Evolutionary conservation across 2,797 vertebrate species (phyloP).

Genomic region (Chloroceryle amazona): DNA sequence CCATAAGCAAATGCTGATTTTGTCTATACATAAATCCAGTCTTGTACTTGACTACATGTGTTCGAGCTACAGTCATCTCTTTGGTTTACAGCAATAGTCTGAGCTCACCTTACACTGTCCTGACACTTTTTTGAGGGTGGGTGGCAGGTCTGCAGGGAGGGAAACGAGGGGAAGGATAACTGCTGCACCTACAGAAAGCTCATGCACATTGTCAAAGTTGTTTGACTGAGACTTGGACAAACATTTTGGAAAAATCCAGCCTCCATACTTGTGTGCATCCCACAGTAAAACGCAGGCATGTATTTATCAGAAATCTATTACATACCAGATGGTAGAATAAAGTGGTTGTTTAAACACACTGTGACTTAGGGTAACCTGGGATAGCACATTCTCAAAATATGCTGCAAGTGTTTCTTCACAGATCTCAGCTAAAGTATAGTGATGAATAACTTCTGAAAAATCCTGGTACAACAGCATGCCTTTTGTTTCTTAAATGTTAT

Average conservation of each 20-base stretch:
- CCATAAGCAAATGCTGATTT: neutral
- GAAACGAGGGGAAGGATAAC: neutral
- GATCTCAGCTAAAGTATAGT: slow-evolving; percentile 62
- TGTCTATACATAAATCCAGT: neutral
- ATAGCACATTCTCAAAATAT: slow-evolving; percentile 75
- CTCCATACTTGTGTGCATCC: slow-evolving; percentile 38
- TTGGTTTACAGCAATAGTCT: neutral
- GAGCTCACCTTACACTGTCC: neutral
- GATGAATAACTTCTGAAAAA: slow-evolving; percentile 61
- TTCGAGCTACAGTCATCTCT: neutral
- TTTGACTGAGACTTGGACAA: slow-evolving; percentile 47
- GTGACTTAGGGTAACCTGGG: slow-evolving; percentile 70
- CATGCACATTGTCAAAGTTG: neutral
- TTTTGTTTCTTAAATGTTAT: slow-evolving; percentile 58
- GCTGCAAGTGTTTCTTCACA: slow-evolving; percentile 62
- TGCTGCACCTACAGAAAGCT: neutral
- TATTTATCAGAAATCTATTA: slow-evolving; percentile 74
- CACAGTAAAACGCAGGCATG: slow-evolving; percentile 46
- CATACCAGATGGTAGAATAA: slow-evolving; percentile 73
- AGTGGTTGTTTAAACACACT: slow-evolving; percentile 74
- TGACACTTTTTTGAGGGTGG: neutral
- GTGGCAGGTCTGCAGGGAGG: neutral
- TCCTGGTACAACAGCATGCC: slow-evolving; percentile 20
- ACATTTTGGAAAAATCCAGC: slow-evolving; percentile 47
- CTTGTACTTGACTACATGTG: neutral